phyloP scores from a whole-genome alignment of 2,113 vertebrate genomes.

The Opisthocomus hoazin region DNA sequence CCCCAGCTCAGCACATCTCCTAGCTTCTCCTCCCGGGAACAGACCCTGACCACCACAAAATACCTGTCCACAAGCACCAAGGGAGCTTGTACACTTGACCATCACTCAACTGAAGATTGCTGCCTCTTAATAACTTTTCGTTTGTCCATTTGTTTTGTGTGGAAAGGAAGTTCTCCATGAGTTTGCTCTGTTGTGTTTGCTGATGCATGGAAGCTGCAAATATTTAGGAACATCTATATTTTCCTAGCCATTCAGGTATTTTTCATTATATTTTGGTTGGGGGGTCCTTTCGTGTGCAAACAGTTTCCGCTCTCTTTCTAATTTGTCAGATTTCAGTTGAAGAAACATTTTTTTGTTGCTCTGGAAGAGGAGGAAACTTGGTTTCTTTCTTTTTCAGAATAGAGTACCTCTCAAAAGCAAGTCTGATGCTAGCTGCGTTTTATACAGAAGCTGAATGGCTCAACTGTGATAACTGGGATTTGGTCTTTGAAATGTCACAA shows the following conservation, averaged over 20 bases:
- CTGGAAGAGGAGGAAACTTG: background rate
- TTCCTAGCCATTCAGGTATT: background rate
- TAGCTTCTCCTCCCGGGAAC: background rate
- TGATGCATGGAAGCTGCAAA: background rate
- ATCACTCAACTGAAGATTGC: background rate
- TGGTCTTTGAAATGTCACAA: background rate
- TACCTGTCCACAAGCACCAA: background rate
- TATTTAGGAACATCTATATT: background rate
- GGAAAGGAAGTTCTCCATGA: background rate
- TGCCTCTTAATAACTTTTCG: background rate
- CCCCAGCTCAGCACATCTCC: background rate
- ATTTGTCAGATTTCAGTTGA: background rate
- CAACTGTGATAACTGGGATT: background rate
- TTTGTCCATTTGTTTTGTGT: background rate
- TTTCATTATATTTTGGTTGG: background rate
- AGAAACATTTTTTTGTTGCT: background rate
- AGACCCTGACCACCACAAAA: rapidly evolving
- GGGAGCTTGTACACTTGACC: background rate
- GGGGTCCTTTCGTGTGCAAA: background rate
- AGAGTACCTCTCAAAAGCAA: background rate
- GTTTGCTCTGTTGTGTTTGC: background rate
- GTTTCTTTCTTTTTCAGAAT: background rate
- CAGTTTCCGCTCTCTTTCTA: background rate
- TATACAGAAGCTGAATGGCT: background rate
- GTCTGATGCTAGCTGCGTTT: background rate